These are phyloP conservation scores for Micropterix aruncella DNA, from an alignment of 2,888 invertebrate species.

Conservation along the genomic window DNA sequence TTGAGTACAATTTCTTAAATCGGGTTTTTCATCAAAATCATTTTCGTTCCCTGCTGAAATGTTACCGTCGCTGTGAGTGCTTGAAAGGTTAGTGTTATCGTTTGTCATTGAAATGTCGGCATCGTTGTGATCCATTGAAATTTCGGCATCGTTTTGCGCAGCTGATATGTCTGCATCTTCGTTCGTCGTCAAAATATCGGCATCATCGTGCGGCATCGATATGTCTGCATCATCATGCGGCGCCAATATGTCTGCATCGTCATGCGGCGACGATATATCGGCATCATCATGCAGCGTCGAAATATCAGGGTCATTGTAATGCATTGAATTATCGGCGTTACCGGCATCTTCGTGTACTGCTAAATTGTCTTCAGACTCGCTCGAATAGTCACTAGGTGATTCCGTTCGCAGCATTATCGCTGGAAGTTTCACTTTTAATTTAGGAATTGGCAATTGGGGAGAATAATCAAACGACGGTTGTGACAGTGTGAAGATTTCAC, in stretches of 20 bases:
- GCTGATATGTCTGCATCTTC: no score
- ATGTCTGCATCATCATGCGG: no score
- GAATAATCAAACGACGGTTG: background rate
- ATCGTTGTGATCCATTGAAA: background rate
- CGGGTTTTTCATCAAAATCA: no score
- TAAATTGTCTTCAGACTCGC: background rate
- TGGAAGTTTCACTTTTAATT: conserved; percentile 1
- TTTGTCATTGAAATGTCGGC: background rate
- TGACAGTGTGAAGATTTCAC: conserved; percentile 2
- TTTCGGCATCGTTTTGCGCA: no score
- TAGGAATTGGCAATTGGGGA: background rate
- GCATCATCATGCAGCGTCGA: background rate
- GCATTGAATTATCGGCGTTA: no score
- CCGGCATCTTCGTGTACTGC: background rate
- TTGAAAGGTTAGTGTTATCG: background rate
- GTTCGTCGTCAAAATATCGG: no score
- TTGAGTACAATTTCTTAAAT: no score
- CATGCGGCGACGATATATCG: background rate
- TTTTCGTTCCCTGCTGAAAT: no score
- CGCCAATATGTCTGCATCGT: background rate
- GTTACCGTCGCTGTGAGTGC: no score
- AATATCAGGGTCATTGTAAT: background rate
- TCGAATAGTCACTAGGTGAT: background rate
- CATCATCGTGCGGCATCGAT: no score
- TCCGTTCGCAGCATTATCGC: conserved; percentile 3